These are phyloP conservation scores for Tetranychus piercei DNA, from an alignment of 2,888 invertebrate genomes.

Conservation along the genomic window DNA sequence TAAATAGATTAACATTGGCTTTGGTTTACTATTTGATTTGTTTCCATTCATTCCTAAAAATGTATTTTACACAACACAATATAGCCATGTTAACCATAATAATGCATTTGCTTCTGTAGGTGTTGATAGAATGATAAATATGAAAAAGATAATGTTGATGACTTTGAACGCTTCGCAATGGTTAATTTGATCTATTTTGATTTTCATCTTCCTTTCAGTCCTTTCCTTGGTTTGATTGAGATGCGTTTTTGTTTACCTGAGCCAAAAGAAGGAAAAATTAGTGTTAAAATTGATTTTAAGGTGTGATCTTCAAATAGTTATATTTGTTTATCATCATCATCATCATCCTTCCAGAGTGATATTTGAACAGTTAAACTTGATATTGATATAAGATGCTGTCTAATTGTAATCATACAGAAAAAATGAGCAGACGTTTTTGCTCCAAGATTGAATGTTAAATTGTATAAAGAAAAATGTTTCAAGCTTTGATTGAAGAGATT, in stretches of 20 bases:
- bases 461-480: background rate
- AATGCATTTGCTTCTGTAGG: no score
- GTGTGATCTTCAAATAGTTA: background rate
- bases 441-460: background rate
- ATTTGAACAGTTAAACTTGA: background rate
- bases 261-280: background rate
- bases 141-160: background rate
- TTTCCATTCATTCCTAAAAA: no score
- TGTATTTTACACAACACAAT: no score
- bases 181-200: background rate
- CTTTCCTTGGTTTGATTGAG: background rate
- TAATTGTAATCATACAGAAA: background rate
- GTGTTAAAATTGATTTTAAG: background rate
- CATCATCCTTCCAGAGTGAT: background rate
- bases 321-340: constrained; percentile 1
- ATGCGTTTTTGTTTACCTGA: background rate
- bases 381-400: background rate
- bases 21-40: no score
- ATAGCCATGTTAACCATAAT: no score
- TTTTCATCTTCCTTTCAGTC: background rate
- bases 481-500: background rate
- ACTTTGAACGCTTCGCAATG: background rate
- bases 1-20: no score
- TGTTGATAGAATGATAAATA: no score
- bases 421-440: background rate